Evolutionary conservation across 1,140 invertebrate species (phyloP).

Genomic region (Cherax destructor): DNA sequence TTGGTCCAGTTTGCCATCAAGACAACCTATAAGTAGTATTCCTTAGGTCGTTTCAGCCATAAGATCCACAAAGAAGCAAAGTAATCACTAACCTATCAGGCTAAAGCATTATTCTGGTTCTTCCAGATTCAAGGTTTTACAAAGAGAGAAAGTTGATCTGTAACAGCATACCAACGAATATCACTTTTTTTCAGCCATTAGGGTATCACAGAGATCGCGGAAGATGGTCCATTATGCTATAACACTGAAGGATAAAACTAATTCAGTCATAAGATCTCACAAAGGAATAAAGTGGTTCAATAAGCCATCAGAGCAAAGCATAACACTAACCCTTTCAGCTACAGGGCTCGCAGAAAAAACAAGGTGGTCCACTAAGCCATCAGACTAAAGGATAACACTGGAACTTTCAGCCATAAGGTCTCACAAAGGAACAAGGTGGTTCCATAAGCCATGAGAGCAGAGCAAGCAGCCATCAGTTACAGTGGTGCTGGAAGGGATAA

Average conservation of each 20-base stretch:
- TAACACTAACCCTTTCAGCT: too few relatives aligned
- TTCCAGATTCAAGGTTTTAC: too few relatives aligned
- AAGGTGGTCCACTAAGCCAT: not conserved
- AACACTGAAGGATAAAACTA: not conserved
- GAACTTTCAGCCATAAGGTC: not conserved
- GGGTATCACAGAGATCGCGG: not conserved
- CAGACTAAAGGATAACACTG: not conserved
- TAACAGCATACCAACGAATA: too few relatives aligned
- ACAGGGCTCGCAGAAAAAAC: not conserved
- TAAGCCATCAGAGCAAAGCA: not conserved
- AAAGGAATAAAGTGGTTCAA: not conserved
- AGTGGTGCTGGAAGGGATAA: not conserved
- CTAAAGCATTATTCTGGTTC: too few relatives aligned
- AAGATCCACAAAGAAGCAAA: not conserved
- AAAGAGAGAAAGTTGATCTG: too few relatives aligned
- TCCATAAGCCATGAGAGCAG: not conserved
- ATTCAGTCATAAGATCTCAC: not conserved
- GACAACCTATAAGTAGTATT: too few relatives aligned
- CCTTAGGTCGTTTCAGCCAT: too few relatives aligned
- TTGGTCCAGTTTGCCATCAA: too few relatives aligned
- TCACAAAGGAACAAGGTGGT: not conserved
- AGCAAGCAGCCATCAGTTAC: constrained; percentile 6
- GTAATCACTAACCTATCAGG: not conserved
- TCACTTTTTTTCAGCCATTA: too few relatives aligned
- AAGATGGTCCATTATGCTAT: not conserved